Evolutionary conservation across 2,797 vertebrate genomes (phyloP).

Genomic region (Staurois parvus): DNA sequence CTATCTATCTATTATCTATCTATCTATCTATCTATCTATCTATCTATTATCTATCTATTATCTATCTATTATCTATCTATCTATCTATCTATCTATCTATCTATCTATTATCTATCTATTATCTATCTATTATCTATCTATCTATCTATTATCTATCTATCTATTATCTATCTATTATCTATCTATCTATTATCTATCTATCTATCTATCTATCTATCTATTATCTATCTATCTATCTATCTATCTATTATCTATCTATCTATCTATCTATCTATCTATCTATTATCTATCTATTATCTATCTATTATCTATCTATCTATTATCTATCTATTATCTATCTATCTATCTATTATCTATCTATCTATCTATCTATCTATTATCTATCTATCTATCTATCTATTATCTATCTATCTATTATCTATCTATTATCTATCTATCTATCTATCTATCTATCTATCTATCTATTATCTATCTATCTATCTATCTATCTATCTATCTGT

Average conservation of each 20-base stretch:
- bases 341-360: neutral
- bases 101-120: slow-evolving; percentile 11
- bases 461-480: slow-evolving; percentile 23
- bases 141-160: slow-evolving; percentile 5
- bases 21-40: neutral
- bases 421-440: slow-evolving; percentile 1
- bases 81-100: slow-evolving; percentile 25
- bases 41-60: too few relatives aligned
- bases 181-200: too few relatives aligned
- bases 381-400: slow-evolving; percentile 1
- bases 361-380: neutral
- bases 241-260: too few relatives aligned
- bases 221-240: too few relatives aligned
- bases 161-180: too few relatives aligned
- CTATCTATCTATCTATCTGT: slow-evolving; percentile 33
- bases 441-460: slow-evolving; percentile 25
- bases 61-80: slow-evolving; percentile 1
- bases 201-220: too few relatives aligned
- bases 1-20: neutral
- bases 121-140: slow-evolving; percentile 36
- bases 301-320: too few relatives aligned
- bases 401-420: too few relatives aligned
- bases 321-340: neutral
- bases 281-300: too few relatives aligned
- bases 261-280: too few relatives aligned